Evolutionary conservation across 2,888 invertebrate genomes (phyloP).

Genomic region (Dolomedes plantarius): DNA sequence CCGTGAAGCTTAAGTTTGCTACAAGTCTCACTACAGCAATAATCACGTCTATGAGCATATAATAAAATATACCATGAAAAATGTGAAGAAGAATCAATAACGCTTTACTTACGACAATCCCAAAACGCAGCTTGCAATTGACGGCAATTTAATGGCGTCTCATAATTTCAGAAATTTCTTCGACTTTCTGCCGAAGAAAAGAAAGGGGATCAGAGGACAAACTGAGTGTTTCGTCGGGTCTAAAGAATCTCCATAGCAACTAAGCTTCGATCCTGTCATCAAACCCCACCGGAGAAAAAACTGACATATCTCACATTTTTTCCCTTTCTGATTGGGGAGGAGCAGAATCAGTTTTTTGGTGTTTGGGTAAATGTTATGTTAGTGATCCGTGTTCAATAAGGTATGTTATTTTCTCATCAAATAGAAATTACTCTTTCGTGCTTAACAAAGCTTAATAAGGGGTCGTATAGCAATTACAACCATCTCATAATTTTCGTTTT

Average conservation of each 20-base stretch:
- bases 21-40: too few relatives aligned
- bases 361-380: not conserved
- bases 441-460: conserved; percentile 50
- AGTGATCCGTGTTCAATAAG: conserved; percentile 29
- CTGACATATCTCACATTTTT: not conserved
- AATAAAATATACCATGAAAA: too few relatives aligned
- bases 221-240: conserved; percentile 45
- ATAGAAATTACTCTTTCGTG: conserved; percentile 21
- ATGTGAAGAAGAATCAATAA: not conserved
- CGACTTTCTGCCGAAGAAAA: not conserved
- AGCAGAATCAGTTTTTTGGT: not conserved
- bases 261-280: conserved; percentile 28
- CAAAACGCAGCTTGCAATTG: not conserved
- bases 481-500: too few relatives aligned
- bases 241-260: conserved; percentile 49
- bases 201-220: not conserved
- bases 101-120: not conserved
- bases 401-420: conserved; percentile 31
- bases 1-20: too few relatives aligned
- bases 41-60: too few relatives aligned
- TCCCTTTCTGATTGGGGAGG: not conserved
- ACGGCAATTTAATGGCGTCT: not conserved
- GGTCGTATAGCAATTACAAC: too few relatives aligned
- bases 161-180: conserved; percentile 9
- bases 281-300: conserved; percentile 9